Evolutionary conservation across 2,113 vertebrate species (phyloP).

Genomic region (Lanius collurio): DNA sequence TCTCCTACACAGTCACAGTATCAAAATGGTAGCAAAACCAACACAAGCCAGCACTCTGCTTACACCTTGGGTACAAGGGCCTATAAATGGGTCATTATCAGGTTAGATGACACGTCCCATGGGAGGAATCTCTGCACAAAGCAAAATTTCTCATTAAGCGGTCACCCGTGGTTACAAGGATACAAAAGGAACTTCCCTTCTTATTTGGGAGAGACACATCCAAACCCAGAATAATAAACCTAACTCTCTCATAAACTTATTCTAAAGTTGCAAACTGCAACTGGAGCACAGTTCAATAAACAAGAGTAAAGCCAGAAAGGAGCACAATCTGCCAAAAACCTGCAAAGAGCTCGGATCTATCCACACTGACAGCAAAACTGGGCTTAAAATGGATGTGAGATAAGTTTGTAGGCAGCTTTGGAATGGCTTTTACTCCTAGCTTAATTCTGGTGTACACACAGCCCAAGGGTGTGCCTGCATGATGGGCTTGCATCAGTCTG

Average conservation of each 20-base stretch:
- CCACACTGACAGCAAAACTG: background rate
- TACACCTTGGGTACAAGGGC: background rate
- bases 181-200: background rate
- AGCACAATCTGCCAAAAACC: background rate
- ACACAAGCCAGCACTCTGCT: background rate
- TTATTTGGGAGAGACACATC: background rate
- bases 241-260: background rate
- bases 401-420: background rate
- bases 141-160: background rate
- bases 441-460: background rate
- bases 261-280: background rate
- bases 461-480: conserved; percentile 36
- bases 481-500: background rate
- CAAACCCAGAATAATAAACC: background rate
- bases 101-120: background rate
- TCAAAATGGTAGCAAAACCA: background rate
- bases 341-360: background rate
- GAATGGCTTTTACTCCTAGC: background rate
- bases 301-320: background rate
- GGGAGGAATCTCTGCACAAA: background rate
- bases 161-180: background rate
- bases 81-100: background rate
- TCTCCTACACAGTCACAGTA: background rate
- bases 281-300: background rate
- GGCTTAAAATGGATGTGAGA: background rate